Evolutionary conservation across 37 sponge, comb jelly and placozoan genomes (phyloP), one percentile per base, ranked within the genome.

Genomic region (Halichondria panicea): DNA sequence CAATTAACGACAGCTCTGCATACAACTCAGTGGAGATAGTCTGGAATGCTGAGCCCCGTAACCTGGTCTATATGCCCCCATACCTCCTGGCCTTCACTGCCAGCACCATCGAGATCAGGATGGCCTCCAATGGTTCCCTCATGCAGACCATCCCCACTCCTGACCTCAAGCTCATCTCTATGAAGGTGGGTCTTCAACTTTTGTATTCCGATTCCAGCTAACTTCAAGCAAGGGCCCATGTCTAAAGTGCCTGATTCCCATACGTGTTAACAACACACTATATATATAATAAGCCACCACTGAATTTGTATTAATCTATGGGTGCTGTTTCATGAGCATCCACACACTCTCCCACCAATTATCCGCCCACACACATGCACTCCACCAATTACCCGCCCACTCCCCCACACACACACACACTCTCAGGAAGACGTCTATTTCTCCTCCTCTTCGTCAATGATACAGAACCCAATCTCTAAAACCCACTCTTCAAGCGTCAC

Each of bases 1-100:
- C 75, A 56, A 43, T 86, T 0, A 68, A 74, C 32, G 83, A 83
- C 9, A 68, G 76, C 30, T 68, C 67, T 37, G 58, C 57, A 30
- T 74, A 42, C 70, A 71, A 71, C 71, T 71, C 78, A 21, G 68
- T 63, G 18, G 75, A 86, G 69, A 79, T 80, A 13, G 67, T 60
- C 0, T 86, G 81, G 87, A 86, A 80, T 59, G 28, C 74, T 25
- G 81, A 78, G 34, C 87, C 87, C 28, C 43, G 52, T 15, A n/a
- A 61, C 0, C 40, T 86, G 4, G 92, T 80, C 34, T 81, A 61
- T 34, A 56, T 78, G 37, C 44, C 32, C 27, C 80, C 92, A 24
- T 91, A 91, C 60, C 74, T 88, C 33, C 42, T 91, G 59, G 92
- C 77, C 37, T 91, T 91, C 64, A 82, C 77, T 18, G 78, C 70